phyloP scores from a whole-genome alignment of 2,113 vertebrate genomes.

The Lipotes vexillifer region DNA sequence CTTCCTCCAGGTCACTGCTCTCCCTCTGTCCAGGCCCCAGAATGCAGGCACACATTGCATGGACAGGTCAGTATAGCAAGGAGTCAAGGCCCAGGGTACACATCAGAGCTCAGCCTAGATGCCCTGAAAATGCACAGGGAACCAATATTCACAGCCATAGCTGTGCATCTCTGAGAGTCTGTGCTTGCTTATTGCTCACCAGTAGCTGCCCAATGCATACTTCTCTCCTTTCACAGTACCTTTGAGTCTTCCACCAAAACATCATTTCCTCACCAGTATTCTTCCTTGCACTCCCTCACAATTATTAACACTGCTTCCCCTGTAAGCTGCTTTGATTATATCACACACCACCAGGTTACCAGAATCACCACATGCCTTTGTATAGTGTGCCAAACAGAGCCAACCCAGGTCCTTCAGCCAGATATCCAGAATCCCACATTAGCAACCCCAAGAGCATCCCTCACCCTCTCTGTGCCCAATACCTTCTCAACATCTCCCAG shows the following conservation, averaged over 20 bases:
- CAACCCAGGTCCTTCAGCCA: not conserved
- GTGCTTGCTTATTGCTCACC: not conserved
- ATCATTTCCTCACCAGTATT: not conserved
- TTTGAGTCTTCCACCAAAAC: not conserved
- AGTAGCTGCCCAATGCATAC: not conserved
- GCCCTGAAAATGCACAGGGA: no score
- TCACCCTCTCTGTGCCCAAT: no score
- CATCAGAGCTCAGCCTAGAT: not conserved
- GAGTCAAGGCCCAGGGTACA: not conserved
- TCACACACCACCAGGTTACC: not conserved
- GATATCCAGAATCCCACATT: accelerated
- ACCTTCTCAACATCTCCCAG: not conserved
- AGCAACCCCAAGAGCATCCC: not conserved
- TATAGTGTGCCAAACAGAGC: accelerated
- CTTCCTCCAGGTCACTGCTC: not conserved
- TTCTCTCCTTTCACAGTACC: accelerated
- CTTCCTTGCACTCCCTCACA: no score
- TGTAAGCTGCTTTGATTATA: not conserved
- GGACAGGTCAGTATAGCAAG: no score
- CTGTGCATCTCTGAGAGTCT: not conserved
- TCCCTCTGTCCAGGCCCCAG: not conserved
- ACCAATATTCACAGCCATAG: not conserved
- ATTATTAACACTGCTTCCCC: accelerated
- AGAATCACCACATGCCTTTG: no score
- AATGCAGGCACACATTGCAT: no score